phyloP scores from a whole-genome alignment of 2,797 vertebrate genomes.

The Galaxias olidus region DNA sequence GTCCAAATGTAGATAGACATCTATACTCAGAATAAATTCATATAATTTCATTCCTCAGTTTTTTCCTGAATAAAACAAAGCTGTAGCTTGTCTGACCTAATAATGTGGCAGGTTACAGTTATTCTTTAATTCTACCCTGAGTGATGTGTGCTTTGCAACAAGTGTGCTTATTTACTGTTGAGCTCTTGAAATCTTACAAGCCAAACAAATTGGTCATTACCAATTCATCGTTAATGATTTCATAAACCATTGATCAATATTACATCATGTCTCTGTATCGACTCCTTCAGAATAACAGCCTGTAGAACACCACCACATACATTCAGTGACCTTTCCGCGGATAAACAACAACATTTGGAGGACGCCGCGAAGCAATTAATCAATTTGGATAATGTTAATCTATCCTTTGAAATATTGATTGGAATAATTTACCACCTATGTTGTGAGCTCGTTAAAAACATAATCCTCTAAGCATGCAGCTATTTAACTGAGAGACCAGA shows the following conservation, averaged over 20 bases:
- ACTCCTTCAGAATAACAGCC: slow-evolving; percentile 61
- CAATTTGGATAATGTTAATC: slow-evolving; percentile 80
- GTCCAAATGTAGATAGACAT: too few relatives aligned
- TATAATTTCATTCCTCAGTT: too few relatives aligned
- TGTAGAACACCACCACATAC: slow-evolving; percentile 63
- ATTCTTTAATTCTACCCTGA: too few relatives aligned
- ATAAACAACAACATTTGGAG: slow-evolving; percentile 62
- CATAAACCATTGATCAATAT: slow-evolving; percentile 66
- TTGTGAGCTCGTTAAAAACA: slow-evolving; percentile 69
- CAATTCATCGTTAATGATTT: slow-evolving; percentile 30
- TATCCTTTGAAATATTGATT: slow-evolving; percentile 80
- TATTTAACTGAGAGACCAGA: slow-evolving; percentile 68
- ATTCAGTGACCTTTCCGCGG: slow-evolving; percentile 73
- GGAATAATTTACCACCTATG: slow-evolving; percentile 69
- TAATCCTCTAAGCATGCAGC: slow-evolving; percentile 70
- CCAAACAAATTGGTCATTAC: slow-evolving; percentile 22
- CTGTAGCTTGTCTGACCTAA: too few relatives aligned
- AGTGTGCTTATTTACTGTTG: not conserved
- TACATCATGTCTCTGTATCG: slow-evolving; percentile 64
- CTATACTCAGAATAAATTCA: too few relatives aligned
- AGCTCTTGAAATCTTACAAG: slow-evolving; percentile 37
- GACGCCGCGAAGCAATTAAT: slow-evolving; percentile 47
- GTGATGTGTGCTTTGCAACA: not conserved
- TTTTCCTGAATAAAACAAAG: too few relatives aligned
- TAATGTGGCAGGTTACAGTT: too few relatives aligned